A percentile compares a stretch with the other conserved stretches of the same genome.
phyloP scores from a whole-genome alignment of 1,140 invertebrate species.

The Melanaphis sacchari region DNA sequence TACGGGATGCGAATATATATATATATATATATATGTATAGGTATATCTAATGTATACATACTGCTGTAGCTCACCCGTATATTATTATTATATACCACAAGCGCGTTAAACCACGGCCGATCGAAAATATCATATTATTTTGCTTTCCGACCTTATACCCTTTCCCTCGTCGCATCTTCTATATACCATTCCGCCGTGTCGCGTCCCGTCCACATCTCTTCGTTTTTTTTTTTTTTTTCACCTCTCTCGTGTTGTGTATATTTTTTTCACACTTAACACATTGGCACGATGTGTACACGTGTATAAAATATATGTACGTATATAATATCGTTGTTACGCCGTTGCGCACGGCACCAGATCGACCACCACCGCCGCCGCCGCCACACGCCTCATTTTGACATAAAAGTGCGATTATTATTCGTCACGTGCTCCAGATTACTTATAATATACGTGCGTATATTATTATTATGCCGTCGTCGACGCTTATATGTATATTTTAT shows the following conservation, averaged over 20 bases:
- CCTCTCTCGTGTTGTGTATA: neutral
- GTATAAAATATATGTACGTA: neutral
- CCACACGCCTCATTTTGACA: neutral
- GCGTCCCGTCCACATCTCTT: neutral
- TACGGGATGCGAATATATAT: neutral
- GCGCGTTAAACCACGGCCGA: constrained; percentile 46
- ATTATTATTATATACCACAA: neutral
- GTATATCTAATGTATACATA: neutral
- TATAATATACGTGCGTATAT: neutral
- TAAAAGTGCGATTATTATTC: constrained; percentile 21
- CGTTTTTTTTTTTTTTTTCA: neutral
- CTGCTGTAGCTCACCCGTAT: neutral
- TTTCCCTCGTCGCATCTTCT: neutral
- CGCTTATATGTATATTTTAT: neutral
- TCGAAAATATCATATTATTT: constrained; percentile 55
- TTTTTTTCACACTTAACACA: neutral
- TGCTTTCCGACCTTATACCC: constrained; percentile 31
- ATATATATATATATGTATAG: neutral
- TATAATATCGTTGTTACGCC: neutral
- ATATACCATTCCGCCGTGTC: neutral
- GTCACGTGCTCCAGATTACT: constrained; percentile 26
- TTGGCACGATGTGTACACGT: constrained; percentile 25
- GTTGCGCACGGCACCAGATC: neutral
- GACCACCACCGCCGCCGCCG: neutral
- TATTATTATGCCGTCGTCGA: neutral